These are phyloP conservation scores for Hermaeophaga mercurialis DNA, from an alignment of 2,888 invertebrate species.

Conservation along the genomic window DNA sequence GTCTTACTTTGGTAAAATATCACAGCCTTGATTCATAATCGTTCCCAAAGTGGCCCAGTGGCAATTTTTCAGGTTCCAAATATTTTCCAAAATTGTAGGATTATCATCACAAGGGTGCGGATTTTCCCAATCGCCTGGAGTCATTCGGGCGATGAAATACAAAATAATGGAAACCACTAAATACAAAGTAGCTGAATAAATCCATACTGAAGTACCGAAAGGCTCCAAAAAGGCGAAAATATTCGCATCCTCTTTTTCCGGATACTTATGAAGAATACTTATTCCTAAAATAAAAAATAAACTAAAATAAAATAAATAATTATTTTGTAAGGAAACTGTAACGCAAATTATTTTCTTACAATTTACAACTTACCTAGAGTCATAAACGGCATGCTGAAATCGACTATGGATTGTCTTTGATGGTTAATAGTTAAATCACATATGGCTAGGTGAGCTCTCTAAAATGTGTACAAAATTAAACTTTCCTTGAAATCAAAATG, in stretches of 20 bases:
- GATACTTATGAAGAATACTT: conserved; percentile 84
- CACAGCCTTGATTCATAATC: conserved; percentile 92
- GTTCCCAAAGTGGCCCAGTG: conserved; percentile 95
- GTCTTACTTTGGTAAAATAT: conserved; percentile 84
- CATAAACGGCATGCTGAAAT: conserved; percentile 98
- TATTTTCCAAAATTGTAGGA: conserved; percentile 87
- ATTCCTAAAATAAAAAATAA: conserved; percentile 61
- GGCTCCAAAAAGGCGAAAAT: conserved; percentile 91
- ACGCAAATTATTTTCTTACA: no score
- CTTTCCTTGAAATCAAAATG: no score
- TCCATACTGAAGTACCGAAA: conserved; percentile 84
- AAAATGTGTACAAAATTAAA: no score
- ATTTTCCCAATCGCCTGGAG: conserved; percentile 92
- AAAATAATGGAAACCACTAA: conserved; percentile 80
- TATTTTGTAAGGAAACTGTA: no score
- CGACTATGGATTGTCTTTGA: conserved; percentile 82
- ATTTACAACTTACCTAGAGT: conserved; percentile 66
- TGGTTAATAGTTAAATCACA: conserved; percentile 96
- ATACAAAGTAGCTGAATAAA: conserved; percentile 86
- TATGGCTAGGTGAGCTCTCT: conserved; percentile 94
- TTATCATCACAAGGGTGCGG: conserved; percentile 89
- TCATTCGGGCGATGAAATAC: conserved; percentile 79
- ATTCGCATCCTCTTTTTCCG: conserved; percentile 76
- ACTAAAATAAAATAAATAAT: not conserved
- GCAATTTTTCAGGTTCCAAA: conserved; percentile 85